Conservation (phyloP, 1,140 invertebrate genomes). For the Aphidius gifuensis region DNA sequence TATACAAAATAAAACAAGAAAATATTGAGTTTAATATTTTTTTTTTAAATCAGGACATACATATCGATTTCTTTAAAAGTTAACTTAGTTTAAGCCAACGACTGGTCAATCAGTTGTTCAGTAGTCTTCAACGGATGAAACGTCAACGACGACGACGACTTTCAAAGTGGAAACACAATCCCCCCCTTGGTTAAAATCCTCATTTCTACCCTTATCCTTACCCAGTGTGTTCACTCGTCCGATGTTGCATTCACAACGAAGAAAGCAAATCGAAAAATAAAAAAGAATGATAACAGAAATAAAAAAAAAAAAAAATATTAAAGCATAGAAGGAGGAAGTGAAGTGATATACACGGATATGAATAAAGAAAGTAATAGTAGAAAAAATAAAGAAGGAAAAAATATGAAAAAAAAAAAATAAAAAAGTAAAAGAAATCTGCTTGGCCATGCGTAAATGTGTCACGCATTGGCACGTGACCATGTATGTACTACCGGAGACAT, state of each 20-base stretch:
- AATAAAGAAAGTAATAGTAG: background rate
- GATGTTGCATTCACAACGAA: background rate
- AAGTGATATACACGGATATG: too few relatives aligned
- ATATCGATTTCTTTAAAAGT: background rate
- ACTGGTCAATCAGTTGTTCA: constrained; percentile 12
- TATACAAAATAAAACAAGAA: too few relatives aligned
- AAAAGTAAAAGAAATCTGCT: constrained; percentile 31
- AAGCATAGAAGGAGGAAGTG: too few relatives aligned
- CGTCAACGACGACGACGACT: constrained; percentile 27
- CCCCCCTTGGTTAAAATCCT: constrained; percentile 22
- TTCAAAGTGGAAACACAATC: constrained; percentile 51
- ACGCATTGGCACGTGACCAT: constrained; percentile 53
- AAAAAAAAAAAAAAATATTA: too few relatives aligned
- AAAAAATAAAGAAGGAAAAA: constrained; percentile 5
- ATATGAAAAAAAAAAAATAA: constrained; percentile 42
- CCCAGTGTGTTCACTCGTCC: background rate
- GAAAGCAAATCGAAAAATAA: background rate
- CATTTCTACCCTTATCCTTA: constrained; percentile 3
- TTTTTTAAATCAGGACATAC: too few relatives aligned
- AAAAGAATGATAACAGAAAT: too few relatives aligned
- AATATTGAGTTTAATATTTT: too few relatives aligned
- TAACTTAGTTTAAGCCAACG: background rate
- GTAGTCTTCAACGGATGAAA: constrained; percentile 8
- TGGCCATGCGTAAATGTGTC: constrained; percentile 52
- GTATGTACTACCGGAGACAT: constrained; percentile 46